Conservation (phyloP, 2,113 vertebrate species). For the Malurus cyaneus region DNA sequence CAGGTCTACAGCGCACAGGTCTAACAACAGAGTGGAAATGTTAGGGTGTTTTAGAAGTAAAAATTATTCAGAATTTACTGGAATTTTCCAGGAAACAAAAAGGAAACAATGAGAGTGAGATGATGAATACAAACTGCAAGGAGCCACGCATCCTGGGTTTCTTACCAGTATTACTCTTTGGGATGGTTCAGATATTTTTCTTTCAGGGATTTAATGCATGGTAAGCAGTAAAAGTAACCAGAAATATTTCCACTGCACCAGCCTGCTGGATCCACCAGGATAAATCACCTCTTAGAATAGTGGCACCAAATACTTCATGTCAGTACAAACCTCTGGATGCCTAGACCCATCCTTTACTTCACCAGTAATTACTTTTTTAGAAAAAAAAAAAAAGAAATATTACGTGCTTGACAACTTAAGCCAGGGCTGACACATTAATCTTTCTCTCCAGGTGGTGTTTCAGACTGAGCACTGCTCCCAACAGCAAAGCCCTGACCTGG, state of each 20-base stretch:
- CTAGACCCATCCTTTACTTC: conserved; percentile 46
- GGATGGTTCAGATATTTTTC: conserved; percentile 9
- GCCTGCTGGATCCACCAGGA: neutral
- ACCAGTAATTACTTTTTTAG: conserved; percentile 61
- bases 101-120: neutral
- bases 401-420: conserved; percentile 46
- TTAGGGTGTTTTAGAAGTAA: neutral
- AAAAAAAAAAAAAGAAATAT: conserved; percentile 33
- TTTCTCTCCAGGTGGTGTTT: conserved; percentile 8
- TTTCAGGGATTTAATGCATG: conserved; percentile 15
- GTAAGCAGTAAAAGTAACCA: conserved; percentile 26
- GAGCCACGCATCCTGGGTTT: neutral
- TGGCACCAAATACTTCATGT: conserved; percentile 62
- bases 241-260: conserved; percentile 24
- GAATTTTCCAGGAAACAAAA: neutral
- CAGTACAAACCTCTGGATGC: conserved; percentile 59
- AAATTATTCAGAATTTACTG: neutral
- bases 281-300: conserved; percentile 58
- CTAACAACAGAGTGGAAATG: neutral
- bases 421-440: conserved; percentile 55
- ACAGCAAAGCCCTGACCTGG: neutral
- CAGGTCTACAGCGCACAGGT: neutral
- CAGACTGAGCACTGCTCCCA: neutral
- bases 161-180: neutral
- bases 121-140: neutral